Percentiles rank a stretch among this genome's conserved stretches.
Conservation (phyloP, 1,140 invertebrate genomes). For the Bombyx mori region DNA sequence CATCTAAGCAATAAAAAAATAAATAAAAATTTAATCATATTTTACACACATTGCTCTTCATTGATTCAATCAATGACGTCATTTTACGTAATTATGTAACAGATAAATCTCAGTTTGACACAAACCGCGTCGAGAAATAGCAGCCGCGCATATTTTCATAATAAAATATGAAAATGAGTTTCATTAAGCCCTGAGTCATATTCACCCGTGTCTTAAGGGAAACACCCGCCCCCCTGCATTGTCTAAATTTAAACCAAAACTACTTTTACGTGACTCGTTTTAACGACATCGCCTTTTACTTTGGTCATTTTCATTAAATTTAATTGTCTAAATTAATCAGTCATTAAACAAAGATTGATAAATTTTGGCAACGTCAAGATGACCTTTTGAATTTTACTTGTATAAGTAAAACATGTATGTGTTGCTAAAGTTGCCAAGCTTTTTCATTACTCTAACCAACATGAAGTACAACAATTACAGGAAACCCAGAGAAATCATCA, state of each 20-base stretch:
- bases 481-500: too few relatives aligned
- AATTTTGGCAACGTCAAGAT: too few relatives aligned
- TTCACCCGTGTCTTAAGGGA: too few relatives aligned
- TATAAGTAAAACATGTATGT: too few relatives aligned
- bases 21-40: background rate
- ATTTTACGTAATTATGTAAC: background rate
- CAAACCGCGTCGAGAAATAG: slow-evolving; percentile 2
- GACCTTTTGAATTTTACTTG: too few relatives aligned
- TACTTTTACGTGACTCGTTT: slow-evolving; percentile 1
- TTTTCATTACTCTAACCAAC: too few relatives aligned
- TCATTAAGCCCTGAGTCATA: slow-evolving; percentile 17
- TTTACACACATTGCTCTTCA: background rate
- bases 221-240: background rate
- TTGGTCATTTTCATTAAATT: too few relatives aligned
- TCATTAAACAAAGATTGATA: too few relatives aligned
- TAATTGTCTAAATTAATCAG: too few relatives aligned
- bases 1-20: too few relatives aligned
- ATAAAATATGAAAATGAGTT: slow-evolving; percentile 35
- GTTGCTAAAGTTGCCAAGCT: too few relatives aligned
- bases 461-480: too few relatives aligned
- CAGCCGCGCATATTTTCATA: slow-evolving; percentile 20
- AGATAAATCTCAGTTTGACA: background rate
- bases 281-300: background rate
- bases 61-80: background rate
- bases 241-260: background rate